phyloP scores from a whole-genome alignment of 1,140 invertebrate genomes.

The Gonatopus flavifemur region DNA sequence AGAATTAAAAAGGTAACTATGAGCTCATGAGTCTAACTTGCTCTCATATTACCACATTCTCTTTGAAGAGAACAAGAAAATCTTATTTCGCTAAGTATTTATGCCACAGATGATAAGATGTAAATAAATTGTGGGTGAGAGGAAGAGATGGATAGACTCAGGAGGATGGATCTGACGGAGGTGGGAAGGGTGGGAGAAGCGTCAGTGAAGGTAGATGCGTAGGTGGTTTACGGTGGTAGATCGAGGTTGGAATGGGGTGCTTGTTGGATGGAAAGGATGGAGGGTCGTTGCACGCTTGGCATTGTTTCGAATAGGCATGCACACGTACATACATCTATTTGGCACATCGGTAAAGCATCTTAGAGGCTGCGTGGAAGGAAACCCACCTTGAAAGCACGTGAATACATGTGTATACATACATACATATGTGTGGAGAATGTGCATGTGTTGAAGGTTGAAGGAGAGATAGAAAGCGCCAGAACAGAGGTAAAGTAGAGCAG shows the following conservation, averaged over 20 bases:
- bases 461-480: constrained; percentile 15
- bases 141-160: constrained; percentile 21
- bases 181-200: constrained; percentile 15
- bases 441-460: constrained; percentile 18
- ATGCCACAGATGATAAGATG: too few species aligned
- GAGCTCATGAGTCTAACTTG: constrained; percentile 56
- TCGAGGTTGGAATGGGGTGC: constrained; percentile 17
- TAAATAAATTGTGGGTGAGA: constrained; percentile 14
- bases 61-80: constrained; percentile 34
- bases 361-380: constrained; percentile 40
- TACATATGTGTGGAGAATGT: constrained; percentile 11
- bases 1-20: too few species aligned
- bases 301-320: constrained; percentile 54
- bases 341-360: constrained; percentile 47
- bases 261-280: constrained; percentile 24
- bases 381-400: constrained; percentile 22
- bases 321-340: constrained; percentile 51
- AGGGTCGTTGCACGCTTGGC: constrained; percentile 44
- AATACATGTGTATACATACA: too few species aligned
- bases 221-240: constrained; percentile 11
- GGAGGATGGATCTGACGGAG: constrained; percentile 20
- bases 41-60: constrained; percentile 56
- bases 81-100: background rate
- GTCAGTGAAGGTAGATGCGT: constrained; percentile 19
- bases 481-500: constrained; percentile 29